Conservation (phyloP, 2,113 vertebrate species). For the Fregetta grallaria region DNA sequence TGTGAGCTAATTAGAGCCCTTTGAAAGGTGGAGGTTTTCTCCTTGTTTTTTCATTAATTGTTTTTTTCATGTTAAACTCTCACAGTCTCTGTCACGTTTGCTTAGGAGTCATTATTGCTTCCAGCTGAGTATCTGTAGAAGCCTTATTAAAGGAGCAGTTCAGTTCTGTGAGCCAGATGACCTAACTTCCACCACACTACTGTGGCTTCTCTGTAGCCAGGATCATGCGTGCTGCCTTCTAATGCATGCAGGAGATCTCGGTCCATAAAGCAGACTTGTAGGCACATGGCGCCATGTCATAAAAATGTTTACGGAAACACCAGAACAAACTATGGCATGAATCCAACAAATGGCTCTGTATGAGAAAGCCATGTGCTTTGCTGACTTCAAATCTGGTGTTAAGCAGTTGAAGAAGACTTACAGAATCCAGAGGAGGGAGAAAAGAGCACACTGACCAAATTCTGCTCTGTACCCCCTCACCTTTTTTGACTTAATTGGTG, state of each 20-base stretch:
- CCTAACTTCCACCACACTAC: background rate
- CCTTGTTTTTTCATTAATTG: constrained; percentile 30
- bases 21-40: constrained; percentile 66
- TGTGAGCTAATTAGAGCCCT: constrained; percentile 57
- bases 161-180: constrained; percentile 56
- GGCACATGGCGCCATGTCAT: background rate
- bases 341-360: background rate
- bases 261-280: background rate
- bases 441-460: background rate
- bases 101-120: constrained; percentile 64
- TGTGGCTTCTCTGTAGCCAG: constrained; percentile 1
- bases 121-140: constrained; percentile 59
- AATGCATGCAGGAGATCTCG: background rate
- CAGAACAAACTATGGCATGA: background rate
- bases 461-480: background rate
- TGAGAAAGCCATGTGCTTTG: background rate
- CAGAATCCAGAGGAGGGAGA: background rate
- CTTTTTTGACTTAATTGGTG: background rate
- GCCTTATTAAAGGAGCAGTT: constrained; percentile 64
- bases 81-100: constrained; percentile 67
- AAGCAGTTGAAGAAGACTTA: background rate
- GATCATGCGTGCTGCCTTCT: background rate
- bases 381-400: background rate
- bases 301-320: background rate
- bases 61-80: constrained; percentile 67